Base-by-base conservation (phyloP, 2,888 invertebrate genomes). In the Galeopsomyia nigrocyanea region DNA sequence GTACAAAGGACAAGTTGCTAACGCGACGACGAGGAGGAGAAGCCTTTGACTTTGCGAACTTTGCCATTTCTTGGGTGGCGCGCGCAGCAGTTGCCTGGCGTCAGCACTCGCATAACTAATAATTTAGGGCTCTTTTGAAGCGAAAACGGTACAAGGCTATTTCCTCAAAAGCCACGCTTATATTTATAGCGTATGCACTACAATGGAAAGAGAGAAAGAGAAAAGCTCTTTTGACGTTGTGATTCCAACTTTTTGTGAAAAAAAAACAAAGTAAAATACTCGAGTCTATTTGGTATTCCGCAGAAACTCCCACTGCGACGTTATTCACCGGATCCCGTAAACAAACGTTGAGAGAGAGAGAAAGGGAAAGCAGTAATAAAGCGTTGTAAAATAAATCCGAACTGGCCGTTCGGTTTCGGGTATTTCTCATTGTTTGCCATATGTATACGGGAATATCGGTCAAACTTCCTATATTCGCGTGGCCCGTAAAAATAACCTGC, bases 271-370 rank as follows among this genome's bases (percentile, higher is more conserved):
- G n/a, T 26, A 5, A 26, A 26, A 26, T 26, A n/a, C 26, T 26
- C 26, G 26, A 26, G 5, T 3, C 26, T 26, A 26, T 26, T 26
- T 26, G 26, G 26, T 26, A 26, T 26, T 26, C 26, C 26, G 26
- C 3, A 2, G 26, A 26, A 5, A 26, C 3, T 26, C 2, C 26
- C 26, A 5, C 26, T 26, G 26, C 2, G 26, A 2, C 5, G 3
- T 26, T 65, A 71, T 71, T 71, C 70, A 53, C 65, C 26, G 49
- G 47, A 65, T 71, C 22, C 26, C 14, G 57, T 60, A 65, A 71
- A 71, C 65, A 60, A 70, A 65, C 53, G 47, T 17, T 3, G 2
- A 5, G 2, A 26, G 2, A 26, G 2, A 5, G 2, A 26, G 2
- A 26, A 26, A 26, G 26, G 26, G 46, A 9, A 21, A 21, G 31